Percentiles rank a stretch among this genome's conserved stretches.
Evolutionary conservation across 2,888 invertebrate genomes (phyloP).

Genomic region (Physocephala rufipes): DNA sequence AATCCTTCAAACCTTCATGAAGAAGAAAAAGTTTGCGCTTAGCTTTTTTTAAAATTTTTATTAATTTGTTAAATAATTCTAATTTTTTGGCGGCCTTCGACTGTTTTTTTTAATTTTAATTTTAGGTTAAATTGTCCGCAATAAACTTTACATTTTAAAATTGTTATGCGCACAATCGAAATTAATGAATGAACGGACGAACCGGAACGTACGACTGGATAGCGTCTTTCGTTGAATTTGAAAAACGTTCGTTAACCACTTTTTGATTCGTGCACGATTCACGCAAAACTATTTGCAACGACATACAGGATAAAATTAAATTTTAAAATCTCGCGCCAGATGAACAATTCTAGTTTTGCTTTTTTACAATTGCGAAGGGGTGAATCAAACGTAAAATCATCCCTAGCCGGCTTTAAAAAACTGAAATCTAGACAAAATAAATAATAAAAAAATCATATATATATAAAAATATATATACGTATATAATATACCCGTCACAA

Average conservation of each 20-base stretch:
- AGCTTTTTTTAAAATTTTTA: too few relatives aligned
- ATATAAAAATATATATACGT: too few relatives aligned
- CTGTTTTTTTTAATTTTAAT: slow-evolving; percentile 15
- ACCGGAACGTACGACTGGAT: neutral
- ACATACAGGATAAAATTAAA: slow-evolving; percentile 25
- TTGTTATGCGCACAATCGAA: slow-evolving; percentile 48
- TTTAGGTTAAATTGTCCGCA: slow-evolving; percentile 33
- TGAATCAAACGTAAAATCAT: slow-evolving; percentile 45
- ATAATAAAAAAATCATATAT: slow-evolving; percentile 33
- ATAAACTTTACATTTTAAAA: slow-evolving; percentile 41
- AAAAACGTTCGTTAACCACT: slow-evolving; percentile 29
- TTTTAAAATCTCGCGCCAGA: slow-evolving; percentile 30
- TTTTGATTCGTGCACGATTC: slow-evolving; percentile 9
- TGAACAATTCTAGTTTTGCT: slow-evolving; percentile 26
- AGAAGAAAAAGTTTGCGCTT: too few relatives aligned
- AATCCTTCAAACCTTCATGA: neutral
- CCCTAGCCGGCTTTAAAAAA: slow-evolving; percentile 46
- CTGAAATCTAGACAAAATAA: slow-evolving; percentile 30
- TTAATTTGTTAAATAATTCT: too few relatives aligned
- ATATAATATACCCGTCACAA: slow-evolving; percentile 24
- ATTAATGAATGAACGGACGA: neutral
- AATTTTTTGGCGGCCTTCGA: slow-evolving; percentile 37
- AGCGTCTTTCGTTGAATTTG: slow-evolving; percentile 25
- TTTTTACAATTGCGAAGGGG: slow-evolving; percentile 41
- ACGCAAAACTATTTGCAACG: slow-evolving; percentile 35